phyloP scores from a whole-genome alignment of 2,113 vertebrate genomes.

The Deroptyus accipitrinus region DNA sequence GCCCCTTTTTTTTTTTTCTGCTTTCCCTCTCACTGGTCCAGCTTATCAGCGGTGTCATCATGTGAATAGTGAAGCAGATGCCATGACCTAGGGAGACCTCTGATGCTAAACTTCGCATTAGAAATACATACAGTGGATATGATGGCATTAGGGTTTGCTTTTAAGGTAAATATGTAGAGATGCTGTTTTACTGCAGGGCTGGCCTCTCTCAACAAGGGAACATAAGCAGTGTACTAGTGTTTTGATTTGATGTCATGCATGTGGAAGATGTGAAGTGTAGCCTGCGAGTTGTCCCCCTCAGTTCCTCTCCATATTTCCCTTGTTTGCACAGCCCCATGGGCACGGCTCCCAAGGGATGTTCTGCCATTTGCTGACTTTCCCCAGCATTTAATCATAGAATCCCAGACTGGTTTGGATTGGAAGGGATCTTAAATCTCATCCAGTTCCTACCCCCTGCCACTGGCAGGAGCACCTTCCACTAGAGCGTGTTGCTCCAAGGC shows the following conservation, averaged over 20 bases:
- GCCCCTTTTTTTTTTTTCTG: too few relatives aligned
- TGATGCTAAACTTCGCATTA: accelerated
- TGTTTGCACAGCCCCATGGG: accelerated
- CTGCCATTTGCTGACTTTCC: not conserved
- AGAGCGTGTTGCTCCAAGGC: not conserved
- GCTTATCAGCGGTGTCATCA: accelerated
- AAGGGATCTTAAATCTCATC: not conserved
- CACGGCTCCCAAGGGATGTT: accelerated
- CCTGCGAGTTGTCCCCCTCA: not conserved
- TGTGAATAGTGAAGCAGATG: not conserved
- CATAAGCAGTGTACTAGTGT: accelerated
- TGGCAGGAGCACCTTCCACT: not conserved
- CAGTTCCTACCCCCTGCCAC: not conserved
- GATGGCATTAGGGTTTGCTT: not conserved
- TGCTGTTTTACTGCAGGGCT: not conserved
- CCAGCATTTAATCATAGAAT: not conserved
- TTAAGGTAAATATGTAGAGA: not conserved
- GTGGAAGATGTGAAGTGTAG: too few relatives aligned
- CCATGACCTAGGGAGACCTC: not conserved
- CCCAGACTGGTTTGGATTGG: not conserved
- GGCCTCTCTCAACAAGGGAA: not conserved
- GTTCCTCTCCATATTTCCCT: too few relatives aligned
- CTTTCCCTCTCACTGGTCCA: accelerated
- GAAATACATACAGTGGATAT: not conserved
- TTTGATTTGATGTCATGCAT: accelerated